Evolutionary conservation across 2,797 vertebrate species (phyloP), one percentile per base, ranked within the genome.

Genomic region (Nothura maculosa): DNA sequence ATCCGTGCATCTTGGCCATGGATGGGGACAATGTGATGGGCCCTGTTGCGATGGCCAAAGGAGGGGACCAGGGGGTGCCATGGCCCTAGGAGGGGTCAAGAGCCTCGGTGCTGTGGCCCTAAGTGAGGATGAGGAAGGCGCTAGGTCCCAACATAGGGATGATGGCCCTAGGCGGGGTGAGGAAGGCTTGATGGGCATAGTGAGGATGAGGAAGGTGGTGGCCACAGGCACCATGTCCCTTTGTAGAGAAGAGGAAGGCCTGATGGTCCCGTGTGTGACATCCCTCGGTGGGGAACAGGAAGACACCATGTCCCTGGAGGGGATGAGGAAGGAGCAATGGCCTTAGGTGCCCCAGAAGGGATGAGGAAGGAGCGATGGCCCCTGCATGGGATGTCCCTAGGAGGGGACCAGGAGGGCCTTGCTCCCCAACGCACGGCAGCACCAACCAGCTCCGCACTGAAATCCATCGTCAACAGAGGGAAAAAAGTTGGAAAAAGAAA

Each of bases 261-360:
- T 0, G 21, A 57, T 18, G 17, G 45, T 24, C 32, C 45, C 27
- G 10, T 34, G 16, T 61, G 42, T 0, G 40, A 57, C 4, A 13
- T 27, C 69, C 69, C 15, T 1, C 5, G 3, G 12, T 20, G 8
- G 18, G 69, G 52, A 43, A 10, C n/a, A 74, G 54, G 70, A 57
- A 58, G 10, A 3, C 10, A 4, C 3, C 16, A 21, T 45, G 40
- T 28, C 55, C 70, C n/a, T 14, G 17, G 50, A 19, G 15, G n/a
- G 69, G 20, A 32, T 5, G n/a, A 58, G 54, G 70, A 55, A 58
- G 54, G 54, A 9, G 22, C 1, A 1, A 34, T 9, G 28, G 36
- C 34, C 48, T 34, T 6, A 2, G 17, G 13, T 34, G 40, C 28
- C 17, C 21, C 38, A 12, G 27, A 24, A 20, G 47, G 20, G 58